Base-by-base conservation (phyloP, 2,113 vertebrate species). In the Crocuta crocuta region DNA sequence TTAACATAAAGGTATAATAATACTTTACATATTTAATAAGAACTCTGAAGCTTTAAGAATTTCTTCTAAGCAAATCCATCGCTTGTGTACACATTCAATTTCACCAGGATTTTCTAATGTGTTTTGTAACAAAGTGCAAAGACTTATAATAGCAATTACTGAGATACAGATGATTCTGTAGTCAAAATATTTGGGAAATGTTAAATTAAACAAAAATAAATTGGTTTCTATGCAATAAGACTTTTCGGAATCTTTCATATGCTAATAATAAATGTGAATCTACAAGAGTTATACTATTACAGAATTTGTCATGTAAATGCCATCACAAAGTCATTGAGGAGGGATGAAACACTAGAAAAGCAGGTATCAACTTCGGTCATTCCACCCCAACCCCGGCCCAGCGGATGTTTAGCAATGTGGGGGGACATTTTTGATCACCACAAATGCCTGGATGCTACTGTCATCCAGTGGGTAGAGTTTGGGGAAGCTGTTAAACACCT, bases 101-200 rank as follows among this genome's bases (percentile, higher is more conserved):
- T 89, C 73, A 35, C 61, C 33, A 50, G 21, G 33, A 89, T 74
- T 79, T 94, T 83, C 79, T 33, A 7, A 33, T 61, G 70, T 73
- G 24, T 95, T 97, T 86, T 82, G 19, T 48, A 91, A 97, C n/a
- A 90, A 85, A 89, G 71, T 74, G 13, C 3, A 89, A 35, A 95
- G 94, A 74, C 63, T 73, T 91, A 43, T 79, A 94, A 91, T 58
- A 89, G 53, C n/a, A 86, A 55, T 94, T 86, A 89, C 78, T 82
- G 39, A 91, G 81, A 81, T 63, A 93, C n/a, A 24, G 9, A 81
- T 94, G 24, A 97, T 85, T 91, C n/a, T 58, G 3, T 48, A 55
- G 81, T 91, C 89, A 97, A 95, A 98, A 95, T 98, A 92, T 91
- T 97, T 97, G 63, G 66, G 23, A 86, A 96, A 86, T 93, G 28